Percentiles rank a stretch among this genome's conserved stretches.
Evolutionary conservation across 2,113 vertebrate species (phyloP).

Genomic region (Campylorhamphus procurvoides): DNA sequence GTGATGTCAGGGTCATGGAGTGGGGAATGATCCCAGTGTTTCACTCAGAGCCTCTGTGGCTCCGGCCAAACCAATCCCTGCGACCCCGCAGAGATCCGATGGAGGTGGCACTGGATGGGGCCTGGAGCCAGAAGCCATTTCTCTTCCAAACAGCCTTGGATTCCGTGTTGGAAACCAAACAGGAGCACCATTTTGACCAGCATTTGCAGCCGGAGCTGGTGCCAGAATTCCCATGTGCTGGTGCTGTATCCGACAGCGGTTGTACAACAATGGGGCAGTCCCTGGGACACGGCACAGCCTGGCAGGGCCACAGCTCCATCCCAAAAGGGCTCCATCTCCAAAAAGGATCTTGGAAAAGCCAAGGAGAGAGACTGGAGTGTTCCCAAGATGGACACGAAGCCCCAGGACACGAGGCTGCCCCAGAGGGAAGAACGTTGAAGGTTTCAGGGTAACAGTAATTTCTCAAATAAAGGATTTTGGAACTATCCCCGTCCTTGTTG

Average conservation of each 20-base stretch:
- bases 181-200: not conserved
- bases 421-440: rapidly evolving
- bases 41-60: rapidly evolving
- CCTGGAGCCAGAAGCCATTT: not conserved
- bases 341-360: not conserved
- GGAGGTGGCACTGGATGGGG: rapidly evolving
- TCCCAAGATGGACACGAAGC: not conserved
- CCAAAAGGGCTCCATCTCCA: too few relatives aligned
- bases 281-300: rapidly evolving
- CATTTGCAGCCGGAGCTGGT: rapidly evolving
- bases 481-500: rapidly evolving
- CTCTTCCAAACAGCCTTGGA: not conserved
- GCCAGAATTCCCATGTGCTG: not conserved
- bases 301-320: not conserved
- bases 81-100: rapidly evolving
- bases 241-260: rapidly evolving
- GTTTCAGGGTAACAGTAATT: not conserved
- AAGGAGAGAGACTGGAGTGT: not conserved
- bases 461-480: not conserved
- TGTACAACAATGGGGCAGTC: not conserved
- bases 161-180: not conserved
- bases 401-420: not conserved
- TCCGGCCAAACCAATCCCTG: not conserved
- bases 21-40: rapidly evolving
- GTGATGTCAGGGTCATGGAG: rapidly evolving